Conservation (phyloP, 2,888 invertebrate species). For the Drosophila meridionalis region DNA sequence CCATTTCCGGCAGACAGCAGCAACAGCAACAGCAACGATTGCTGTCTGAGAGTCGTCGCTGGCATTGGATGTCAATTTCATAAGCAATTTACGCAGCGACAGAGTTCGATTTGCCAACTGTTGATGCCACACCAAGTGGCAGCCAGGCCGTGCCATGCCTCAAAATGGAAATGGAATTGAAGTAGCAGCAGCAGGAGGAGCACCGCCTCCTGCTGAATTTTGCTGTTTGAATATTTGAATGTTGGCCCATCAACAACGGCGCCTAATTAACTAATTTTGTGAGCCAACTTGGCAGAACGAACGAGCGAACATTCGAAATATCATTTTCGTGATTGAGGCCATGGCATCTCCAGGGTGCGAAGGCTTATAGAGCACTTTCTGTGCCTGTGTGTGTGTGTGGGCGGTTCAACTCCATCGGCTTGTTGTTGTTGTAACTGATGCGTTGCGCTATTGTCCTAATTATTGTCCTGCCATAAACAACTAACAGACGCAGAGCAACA, state of each 20-base stretch:
- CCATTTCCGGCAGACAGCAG: constrained; percentile 78
- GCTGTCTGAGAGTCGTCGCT: constrained; percentile 33
- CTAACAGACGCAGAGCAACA: constrained; percentile 51
- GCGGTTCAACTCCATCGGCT: constrained; percentile 40
- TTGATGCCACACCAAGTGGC: constrained; percentile 62
- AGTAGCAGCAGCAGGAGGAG: constrained; percentile 6
- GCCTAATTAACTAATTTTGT: constrained; percentile 79
- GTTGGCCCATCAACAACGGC: constrained; percentile 46
- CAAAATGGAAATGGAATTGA: constrained; percentile 31
- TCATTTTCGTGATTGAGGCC: constrained; percentile 23
- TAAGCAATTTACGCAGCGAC: constrained; percentile 80
- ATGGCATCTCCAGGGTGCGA: not conserved
- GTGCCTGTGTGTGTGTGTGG: not conserved
- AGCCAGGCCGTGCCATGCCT: constrained; percentile 7
- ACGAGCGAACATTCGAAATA: constrained; percentile 37
- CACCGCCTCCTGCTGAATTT: not conserved
- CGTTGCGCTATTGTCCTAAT: constrained; percentile 71
- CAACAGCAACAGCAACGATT: constrained; percentile 31
- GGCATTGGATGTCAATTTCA: constrained; percentile 78
- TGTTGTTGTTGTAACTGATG: constrained; percentile 55
- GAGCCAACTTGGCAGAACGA: constrained; percentile 14
- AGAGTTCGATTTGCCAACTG: constrained; percentile 78
- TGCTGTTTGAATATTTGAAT: constrained; percentile 42
- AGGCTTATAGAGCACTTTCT: not conserved
- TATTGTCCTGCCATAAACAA: constrained; percentile 81